Base-by-base conservation (phyloP, 1,140 invertebrate species). In the Plectrocnemia conspersa region DNA sequence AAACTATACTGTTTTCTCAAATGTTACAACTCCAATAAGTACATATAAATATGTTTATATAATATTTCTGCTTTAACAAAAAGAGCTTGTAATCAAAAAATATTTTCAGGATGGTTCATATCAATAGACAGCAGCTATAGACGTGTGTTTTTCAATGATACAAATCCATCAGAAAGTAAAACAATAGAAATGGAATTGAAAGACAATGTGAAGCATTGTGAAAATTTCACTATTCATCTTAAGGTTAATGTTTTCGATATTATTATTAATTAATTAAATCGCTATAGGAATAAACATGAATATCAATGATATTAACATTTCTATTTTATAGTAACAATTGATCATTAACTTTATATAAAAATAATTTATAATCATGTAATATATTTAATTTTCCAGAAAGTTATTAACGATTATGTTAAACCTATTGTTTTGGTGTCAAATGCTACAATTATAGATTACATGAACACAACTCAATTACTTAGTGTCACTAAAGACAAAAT, bases 341-440 rank as follows among this genome's bases (percentile, higher is more conserved):
- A 15, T 45, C 27, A 19, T 41, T 38, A 36, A 3, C 33, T 36
- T 36, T 7, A 5, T 9, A 11, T 19, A 16, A 18, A 44, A 44
- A 44, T n/a, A 5, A n/a, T 44, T n/a, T 9, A 19, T 6, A 44
- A 5, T 44, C 5, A 6, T 44, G 3, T 5, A n/a, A 3, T 13
- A 13, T 36, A 13, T 44, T 16, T 49, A 44, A 15, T 21, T 13
- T 58, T 54, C 41, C 45, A 71, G 68, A 40, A 63, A 38, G 58
- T 66, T 10, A 64, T 67, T 15, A 56, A 63, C 48, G 68, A 70
- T 40, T 27, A 67, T 15, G 58, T 67, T 6, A 63, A 71, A 22
- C 66, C 69, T 3, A 54, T 74, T 15, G 62, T 67, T 53, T 59
- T 72, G 25, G 60, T 41, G 6, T 60, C 63, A 11, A 64, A 63